phyloP scores from a whole-genome alignment of 2,797 vertebrate species.

The Chelon labrosus region DNA sequence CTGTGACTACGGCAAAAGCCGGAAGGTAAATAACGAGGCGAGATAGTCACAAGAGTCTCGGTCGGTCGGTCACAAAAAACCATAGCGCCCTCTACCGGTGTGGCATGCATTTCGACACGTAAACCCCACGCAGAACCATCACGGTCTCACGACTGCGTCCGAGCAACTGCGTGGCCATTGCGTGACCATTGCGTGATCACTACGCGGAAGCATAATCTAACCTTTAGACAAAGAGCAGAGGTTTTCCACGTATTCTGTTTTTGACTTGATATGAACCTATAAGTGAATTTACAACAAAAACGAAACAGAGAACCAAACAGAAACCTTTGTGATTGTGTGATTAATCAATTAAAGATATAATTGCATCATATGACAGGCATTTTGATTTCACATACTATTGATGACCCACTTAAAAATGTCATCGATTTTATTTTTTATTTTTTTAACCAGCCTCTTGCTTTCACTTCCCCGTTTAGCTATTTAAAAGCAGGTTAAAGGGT shows the following conservation, averaged over 20 bases:
- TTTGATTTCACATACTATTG: slow-evolving; percentile 50
- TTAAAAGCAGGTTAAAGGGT: slow-evolving; percentile 61
- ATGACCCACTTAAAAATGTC: slow-evolving; percentile 53
- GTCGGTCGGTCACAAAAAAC: too few relatives aligned
- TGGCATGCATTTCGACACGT: too few relatives aligned
- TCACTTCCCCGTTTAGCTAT: slow-evolving; percentile 36
- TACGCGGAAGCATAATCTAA: too few relatives aligned
- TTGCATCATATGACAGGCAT: slow-evolving; percentile 38
- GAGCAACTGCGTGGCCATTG: too few relatives aligned
- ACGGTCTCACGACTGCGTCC: too few relatives aligned
- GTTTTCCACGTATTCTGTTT: slow-evolving; percentile 61
- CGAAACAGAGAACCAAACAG: slow-evolving; percentile 30
- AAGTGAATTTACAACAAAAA: slow-evolving; percentile 56
- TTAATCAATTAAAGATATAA: slow-evolving; percentile 63
- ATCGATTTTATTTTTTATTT: slow-evolving; percentile 43
- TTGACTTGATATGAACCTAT: slow-evolving; percentile 61
- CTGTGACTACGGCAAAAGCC: too few relatives aligned
- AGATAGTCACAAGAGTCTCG: too few relatives aligned
- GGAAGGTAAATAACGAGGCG: too few relatives aligned
- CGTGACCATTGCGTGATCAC: too few relatives aligned
- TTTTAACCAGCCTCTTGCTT: slow-evolving; percentile 19
- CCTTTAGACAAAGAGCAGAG: slow-evolving; percentile 74
- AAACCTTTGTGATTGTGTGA: slow-evolving; percentile 62
- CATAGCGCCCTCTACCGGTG: too few relatives aligned
- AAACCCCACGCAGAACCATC: too few relatives aligned